Conservation (phyloP, 2,797 vertebrate species). For the Remorina albescens region DNA sequence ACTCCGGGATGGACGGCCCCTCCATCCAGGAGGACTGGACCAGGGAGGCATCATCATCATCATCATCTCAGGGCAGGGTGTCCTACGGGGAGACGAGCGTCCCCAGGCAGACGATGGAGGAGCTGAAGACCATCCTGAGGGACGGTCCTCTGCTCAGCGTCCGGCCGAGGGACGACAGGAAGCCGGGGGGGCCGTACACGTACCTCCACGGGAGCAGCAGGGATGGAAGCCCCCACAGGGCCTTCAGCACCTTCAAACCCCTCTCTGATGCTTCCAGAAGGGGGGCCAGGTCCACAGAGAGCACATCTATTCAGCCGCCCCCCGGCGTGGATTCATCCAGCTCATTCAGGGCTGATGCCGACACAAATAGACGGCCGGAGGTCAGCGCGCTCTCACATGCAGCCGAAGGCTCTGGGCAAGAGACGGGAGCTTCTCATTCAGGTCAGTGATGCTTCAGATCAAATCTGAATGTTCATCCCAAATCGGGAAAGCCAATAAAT, state of each 20-base stretch:
- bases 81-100: slow-evolving; percentile 57
- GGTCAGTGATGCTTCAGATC: slow-evolving; percentile 68
- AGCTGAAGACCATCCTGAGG: slow-evolving; percentile 83
- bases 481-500: no score
- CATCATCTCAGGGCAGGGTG: slow-evolving; percentile 37
- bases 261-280: slow-evolving; percentile 75
- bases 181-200: slow-evolving; percentile 51
- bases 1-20: slow-evolving; percentile 19
- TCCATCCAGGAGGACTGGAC: slow-evolving; percentile 31
- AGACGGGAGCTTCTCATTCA: slow-evolving; percentile 69
- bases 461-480: background rate
- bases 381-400: slow-evolving; percentile 56
- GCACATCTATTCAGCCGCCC: slow-evolving; percentile 63
- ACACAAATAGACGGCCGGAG: slow-evolving; percentile 70
- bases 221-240: slow-evolving; percentile 64
- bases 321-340: slow-evolving; percentile 76
- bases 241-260: slow-evolving; percentile 84
- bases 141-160: slow-evolving; percentile 71
- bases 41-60: slow-evolving; percentile 54
- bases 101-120: slow-evolving; percentile 82
- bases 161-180: slow-evolving; percentile 59
- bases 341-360: slow-evolving; percentile 68
- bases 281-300: slow-evolving; percentile 63
- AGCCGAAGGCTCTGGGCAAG: slow-evolving; percentile 57
- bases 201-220: slow-evolving; percentile 61